These are phyloP conservation scores for Drosophila lacertosa DNA, from an alignment of 1,140 invertebrate genomes.

Conservation along the genomic window DNA sequence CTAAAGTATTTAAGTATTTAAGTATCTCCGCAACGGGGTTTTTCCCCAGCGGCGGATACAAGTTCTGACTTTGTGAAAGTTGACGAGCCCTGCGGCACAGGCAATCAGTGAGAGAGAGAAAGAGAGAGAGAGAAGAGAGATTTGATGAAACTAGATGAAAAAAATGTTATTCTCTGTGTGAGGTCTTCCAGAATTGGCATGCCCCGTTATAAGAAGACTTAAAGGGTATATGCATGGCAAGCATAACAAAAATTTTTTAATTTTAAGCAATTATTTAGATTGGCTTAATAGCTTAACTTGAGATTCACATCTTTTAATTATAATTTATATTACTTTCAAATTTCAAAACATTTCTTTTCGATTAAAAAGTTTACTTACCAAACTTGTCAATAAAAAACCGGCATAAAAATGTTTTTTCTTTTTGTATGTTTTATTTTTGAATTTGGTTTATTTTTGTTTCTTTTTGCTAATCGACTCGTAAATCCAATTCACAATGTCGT, in stretches of 20 bases:
- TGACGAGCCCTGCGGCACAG: slow-evolving; percentile 15
- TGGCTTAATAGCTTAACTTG: too few relatives aligned
- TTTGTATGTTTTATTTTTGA: slow-evolving; percentile 10
- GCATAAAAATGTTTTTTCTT: slow-evolving; percentile 51
- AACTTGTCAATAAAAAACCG: slow-evolving; percentile 68
- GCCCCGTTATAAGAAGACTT: not conserved
- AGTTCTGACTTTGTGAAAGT: slow-evolving; percentile 46
- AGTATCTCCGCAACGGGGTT: slow-evolving; percentile 47
- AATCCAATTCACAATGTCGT: slow-evolving; percentile 43
- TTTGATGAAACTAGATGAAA: slow-evolving; percentile 17
- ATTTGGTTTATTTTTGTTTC: slow-evolving; percentile 18
- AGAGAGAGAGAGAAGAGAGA: slow-evolving; percentile 18
- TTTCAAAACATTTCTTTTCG: not conserved
- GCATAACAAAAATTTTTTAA: too few relatives aligned
- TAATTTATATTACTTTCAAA: too few relatives aligned
- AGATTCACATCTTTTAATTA: too few relatives aligned
- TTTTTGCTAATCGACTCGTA: slow-evolving; percentile 21
- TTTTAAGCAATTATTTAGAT: too few relatives aligned
- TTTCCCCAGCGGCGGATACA: slow-evolving; percentile 41
- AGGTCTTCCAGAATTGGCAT: not conserved
- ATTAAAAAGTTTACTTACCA: slow-evolving; percentile 63
- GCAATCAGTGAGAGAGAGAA: slow-evolving; percentile 1
- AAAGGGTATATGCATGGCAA: too few relatives aligned
- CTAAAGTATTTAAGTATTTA: slow-evolving; percentile 12
- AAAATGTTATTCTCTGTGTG: not conserved